Percentiles rank a stretch among this genome's conserved stretches.
Conservation (phyloP, 2,797 vertebrate species). For the Salarias fasciatus region DNA sequence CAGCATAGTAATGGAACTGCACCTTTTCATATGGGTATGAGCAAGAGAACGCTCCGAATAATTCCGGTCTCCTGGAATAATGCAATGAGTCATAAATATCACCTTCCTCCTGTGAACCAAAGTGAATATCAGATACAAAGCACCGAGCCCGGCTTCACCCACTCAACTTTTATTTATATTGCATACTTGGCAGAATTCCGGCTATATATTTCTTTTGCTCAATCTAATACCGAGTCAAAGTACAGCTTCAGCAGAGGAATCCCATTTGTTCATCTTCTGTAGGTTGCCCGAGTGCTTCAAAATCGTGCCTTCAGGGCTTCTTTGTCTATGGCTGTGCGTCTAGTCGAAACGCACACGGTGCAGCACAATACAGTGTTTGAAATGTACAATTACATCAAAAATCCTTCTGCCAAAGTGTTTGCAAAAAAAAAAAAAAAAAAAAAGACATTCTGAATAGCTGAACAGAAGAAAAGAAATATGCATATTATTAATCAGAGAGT, state of each 20-base stretch:
- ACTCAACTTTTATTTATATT: slow-evolving; percentile 77
- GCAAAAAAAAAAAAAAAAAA: no score
- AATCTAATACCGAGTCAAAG: slow-evolving; percentile 32
- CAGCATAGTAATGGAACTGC: slow-evolving; percentile 37
- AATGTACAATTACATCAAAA: no score
- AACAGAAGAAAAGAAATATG: no score
- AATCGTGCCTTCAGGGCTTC: neutral
- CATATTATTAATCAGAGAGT: no score
- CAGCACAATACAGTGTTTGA: neutral
- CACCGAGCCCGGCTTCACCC: slow-evolving; percentile 64
- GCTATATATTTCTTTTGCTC: slow-evolving; percentile 40
- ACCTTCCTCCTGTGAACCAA: slow-evolving; percentile 70
- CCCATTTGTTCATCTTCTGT: slow-evolving; percentile 17
- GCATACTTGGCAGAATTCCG: slow-evolving; percentile 65
- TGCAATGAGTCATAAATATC: slow-evolving; percentile 77
- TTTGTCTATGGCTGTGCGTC: slow-evolving; percentile 4
- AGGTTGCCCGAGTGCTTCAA: slow-evolving; percentile 20
- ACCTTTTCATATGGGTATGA: slow-evolving; percentile 59
- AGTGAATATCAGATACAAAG: slow-evolving; percentile 75
- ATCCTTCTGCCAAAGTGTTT: no score
- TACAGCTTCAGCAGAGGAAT: slow-evolving; percentile 40
- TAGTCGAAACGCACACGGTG: neutral
- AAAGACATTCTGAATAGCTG: no score
- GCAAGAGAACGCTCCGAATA: slow-evolving; percentile 62
- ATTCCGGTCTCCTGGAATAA: slow-evolving; percentile 73